Conservation (phyloP, 2,888 invertebrate genomes). For the Ferrisia virgata region DNA sequence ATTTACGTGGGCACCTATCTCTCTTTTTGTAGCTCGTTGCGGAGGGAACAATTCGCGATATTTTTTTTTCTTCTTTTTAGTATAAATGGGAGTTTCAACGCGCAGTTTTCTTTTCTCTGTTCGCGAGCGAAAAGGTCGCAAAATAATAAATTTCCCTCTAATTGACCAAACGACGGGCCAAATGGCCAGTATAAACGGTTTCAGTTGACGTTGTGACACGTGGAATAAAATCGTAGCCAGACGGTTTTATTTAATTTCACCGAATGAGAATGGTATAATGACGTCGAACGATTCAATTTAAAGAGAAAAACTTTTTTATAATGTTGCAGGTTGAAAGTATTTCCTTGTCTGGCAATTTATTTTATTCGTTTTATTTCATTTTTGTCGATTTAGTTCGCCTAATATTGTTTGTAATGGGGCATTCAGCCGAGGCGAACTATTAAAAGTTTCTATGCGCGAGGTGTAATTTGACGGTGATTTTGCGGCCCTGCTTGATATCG, state of each 20-base stretch:
- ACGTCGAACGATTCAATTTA: not conserved
- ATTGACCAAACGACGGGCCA: not conserved
- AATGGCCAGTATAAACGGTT: not conserved
- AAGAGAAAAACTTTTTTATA: constrained; percentile 20
- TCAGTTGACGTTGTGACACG: not conserved
- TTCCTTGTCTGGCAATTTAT: constrained; percentile 23
- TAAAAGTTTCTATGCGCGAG: constrained; percentile 3
- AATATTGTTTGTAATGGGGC: constrained; percentile 11
- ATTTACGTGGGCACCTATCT: not conserved
- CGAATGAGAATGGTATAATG: constrained; percentile 28
- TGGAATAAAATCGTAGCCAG: constrained; percentile 2
- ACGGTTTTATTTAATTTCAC: constrained; percentile 4
- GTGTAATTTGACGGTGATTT: not conserved
- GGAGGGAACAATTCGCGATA: not conserved
- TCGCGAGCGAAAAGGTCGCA: not conserved
- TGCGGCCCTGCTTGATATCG: not conserved
- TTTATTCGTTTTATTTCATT: constrained; percentile 15
- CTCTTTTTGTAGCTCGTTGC: not conserved
- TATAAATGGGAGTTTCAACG: not conserved
- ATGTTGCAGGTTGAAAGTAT: constrained; percentile 26
- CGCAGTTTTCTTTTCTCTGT: not conserved
- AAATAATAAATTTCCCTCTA: constrained; percentile 11
- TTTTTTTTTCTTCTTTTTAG: not conserved
- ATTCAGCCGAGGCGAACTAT: not conserved
- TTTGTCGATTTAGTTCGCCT: constrained; percentile 8